These are phyloP conservation scores for Ictalurus punctatus DNA, from an alignment of 2,113 vertebrate species.

Conservation along the genomic window DNA sequence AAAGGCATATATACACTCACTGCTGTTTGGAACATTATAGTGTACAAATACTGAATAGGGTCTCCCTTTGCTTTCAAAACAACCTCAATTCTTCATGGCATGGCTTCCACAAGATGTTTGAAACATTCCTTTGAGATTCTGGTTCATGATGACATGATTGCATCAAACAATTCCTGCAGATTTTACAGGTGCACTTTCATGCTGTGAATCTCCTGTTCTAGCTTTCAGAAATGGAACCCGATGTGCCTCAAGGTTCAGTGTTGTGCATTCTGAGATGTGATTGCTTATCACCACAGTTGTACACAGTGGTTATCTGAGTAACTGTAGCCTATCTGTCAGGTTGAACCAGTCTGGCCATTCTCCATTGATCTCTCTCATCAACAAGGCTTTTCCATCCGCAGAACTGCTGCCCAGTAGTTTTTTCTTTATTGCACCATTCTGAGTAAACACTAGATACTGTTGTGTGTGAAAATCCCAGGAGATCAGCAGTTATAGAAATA, in stretches of 20 bases:
- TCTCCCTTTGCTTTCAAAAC: no score
- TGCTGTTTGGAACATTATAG: neutral
- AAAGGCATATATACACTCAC: neutral
- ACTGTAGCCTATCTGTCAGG: neutral
- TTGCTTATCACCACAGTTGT: neutral
- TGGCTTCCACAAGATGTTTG: neutral
- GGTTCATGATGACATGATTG: neutral
- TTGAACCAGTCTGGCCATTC: neutral
- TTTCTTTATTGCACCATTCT: neutral
- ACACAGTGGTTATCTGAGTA: neutral
- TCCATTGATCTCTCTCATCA: neutral
- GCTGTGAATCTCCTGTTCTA: neutral
- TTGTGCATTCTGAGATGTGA: neutral
- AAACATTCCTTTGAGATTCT: neutral
- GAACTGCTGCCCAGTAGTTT: neutral
- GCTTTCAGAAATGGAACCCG: neutral
- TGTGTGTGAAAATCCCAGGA: neutral
- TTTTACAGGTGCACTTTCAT: neutral
- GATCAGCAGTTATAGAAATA: neutral
- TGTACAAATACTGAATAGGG: neutral
- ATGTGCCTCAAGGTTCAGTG: neutral
- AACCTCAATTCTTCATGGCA: neutral
- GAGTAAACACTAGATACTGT: neutral
- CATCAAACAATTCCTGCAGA: neutral
- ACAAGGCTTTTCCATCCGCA: neutral